Conservation (phyloP, 2,113 vertebrate genomes). For the Sialia sialis region DNA sequence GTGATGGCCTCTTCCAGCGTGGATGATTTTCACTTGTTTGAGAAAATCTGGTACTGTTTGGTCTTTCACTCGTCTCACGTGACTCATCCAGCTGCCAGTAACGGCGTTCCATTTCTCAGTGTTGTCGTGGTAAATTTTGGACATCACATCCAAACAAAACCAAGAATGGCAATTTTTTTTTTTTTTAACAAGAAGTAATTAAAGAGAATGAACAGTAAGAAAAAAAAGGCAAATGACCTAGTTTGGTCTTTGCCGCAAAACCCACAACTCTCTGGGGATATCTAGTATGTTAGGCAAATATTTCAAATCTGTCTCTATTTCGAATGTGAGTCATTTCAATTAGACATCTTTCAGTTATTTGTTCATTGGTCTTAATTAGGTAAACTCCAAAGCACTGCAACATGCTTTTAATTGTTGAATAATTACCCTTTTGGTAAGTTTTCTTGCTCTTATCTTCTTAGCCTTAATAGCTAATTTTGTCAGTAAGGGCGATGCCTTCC, state of each 20-base stretch:
- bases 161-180: conserved; percentile 26
- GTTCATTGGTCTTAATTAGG: conserved; percentile 51
- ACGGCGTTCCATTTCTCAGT: conserved; percentile 30
- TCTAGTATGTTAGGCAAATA: conserved; percentile 56
- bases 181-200: conserved; percentile 26
- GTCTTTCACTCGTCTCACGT: background rate
- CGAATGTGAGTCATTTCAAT: conserved; percentile 49
- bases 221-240: conserved; percentile 58
- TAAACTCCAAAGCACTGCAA: conserved; percentile 14
- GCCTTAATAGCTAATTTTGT: background rate
- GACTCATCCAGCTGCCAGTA: conserved; percentile 41
- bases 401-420: background rate
- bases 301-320: conserved; percentile 58
- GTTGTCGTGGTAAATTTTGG: conserved; percentile 59
- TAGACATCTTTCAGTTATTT: conserved; percentile 52
- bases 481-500: background rate
- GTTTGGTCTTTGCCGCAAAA: conserved; percentile 54
- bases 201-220: conserved; percentile 29
- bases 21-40: conserved; percentile 47
- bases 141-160: conserved; percentile 30
- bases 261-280: conserved; percentile 58
- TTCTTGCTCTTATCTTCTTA: background rate
- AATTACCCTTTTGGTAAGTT: background rate
- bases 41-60: conserved; percentile 41
- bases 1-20: background rate